Evolutionary conservation across 1,140 invertebrate genomes (phyloP).

Genomic region (Caerostris extrusa): DNA sequence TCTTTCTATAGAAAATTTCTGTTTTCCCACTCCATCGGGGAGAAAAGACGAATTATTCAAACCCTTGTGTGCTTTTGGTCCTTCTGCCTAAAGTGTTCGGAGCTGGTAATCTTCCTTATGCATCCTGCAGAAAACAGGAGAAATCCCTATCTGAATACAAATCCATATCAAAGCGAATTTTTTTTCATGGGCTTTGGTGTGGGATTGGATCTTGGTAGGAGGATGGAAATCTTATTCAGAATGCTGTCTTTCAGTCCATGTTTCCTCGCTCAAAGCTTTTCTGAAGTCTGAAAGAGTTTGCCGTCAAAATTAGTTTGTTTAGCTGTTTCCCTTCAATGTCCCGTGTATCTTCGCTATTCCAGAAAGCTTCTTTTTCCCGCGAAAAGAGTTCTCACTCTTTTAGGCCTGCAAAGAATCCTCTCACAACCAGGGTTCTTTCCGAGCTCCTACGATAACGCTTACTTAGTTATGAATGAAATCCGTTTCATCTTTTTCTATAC

Average conservation of each 20-base stretch:
- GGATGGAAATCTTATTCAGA: constrained; percentile 60
- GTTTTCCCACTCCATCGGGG: neutral
- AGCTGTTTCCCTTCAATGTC: constrained; percentile 40
- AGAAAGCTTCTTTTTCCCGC: constrained; percentile 43
- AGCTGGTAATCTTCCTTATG: constrained; percentile 45
- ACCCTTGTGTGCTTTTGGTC: constrained; percentile 28
- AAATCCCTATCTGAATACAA: constrained; percentile 65
- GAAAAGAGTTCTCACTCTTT: constrained; percentile 39
- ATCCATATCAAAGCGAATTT: constrained; percentile 67
- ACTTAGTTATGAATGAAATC: neutral
- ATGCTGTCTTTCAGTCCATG: constrained; percentile 62
- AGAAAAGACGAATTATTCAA: constrained; percentile 51
- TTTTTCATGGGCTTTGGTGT: constrained; percentile 40
- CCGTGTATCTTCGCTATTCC: constrained; percentile 13
- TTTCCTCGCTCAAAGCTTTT: constrained; percentile 42
- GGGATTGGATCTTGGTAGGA: constrained; percentile 39
- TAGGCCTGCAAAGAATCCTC: neutral
- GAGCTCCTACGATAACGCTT: neutral
- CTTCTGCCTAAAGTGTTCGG: constrained; percentile 47
- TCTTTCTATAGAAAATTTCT: neutral
- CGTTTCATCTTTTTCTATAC: neutral
- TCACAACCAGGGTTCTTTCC: constrained; percentile 19
- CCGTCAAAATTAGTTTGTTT: constrained; percentile 70
- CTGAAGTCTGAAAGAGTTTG: constrained; percentile 42
- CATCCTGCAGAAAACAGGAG: constrained; percentile 56